A percentile compares a stretch with the other conserved stretches of the same genome.
Conservation (phyloP, 2,888 invertebrate species). For the Sarcophaga variegata region DNA sequence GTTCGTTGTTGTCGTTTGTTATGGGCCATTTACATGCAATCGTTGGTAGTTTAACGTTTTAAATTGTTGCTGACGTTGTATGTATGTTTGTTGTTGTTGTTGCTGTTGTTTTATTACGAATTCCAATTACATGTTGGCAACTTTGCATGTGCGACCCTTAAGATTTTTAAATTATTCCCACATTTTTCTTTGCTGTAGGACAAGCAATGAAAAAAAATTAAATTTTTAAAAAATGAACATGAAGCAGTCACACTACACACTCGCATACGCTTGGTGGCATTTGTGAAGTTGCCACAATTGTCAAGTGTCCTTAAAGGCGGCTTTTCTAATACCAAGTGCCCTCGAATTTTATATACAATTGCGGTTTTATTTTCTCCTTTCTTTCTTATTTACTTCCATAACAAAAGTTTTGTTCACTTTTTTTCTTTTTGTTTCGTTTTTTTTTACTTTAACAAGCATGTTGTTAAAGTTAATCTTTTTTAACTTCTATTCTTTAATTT, state of each 20-base stretch:
- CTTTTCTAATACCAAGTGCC: conserved; percentile 35
- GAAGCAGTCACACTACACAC: background rate
- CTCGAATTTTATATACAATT: conserved; percentile 57
- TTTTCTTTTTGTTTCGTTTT: conserved; percentile 3
- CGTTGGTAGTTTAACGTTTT: conserved; percentile 19
- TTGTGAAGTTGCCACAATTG: conserved; percentile 59
- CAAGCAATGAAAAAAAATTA: background rate
- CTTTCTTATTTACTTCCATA: background rate
- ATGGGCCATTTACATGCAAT: conserved; percentile 66
- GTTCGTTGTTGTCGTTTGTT: conserved; percentile 43
- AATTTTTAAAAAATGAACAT: too few relatives aligned
- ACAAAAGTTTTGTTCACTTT: conserved; percentile 59
- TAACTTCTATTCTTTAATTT: conserved; percentile 44
- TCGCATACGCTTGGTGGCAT: conserved; percentile 46
- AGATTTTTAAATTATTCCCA: conserved; percentile 64
- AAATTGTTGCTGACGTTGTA: background rate
- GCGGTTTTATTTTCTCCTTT: conserved; percentile 43
- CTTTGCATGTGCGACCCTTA: conserved; percentile 34
- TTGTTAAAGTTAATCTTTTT: conserved; percentile 66
- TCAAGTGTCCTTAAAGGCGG: conserved; percentile 65
- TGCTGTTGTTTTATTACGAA: conserved; percentile 11
- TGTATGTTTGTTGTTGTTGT: background rate
- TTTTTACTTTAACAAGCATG: conserved; percentile 48
- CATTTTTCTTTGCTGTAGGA: conserved; percentile 36
- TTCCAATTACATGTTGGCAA: conserved; percentile 40